Base-by-base conservation (phyloP, 2,888 invertebrate species). In the Julus scandinavius region DNA sequence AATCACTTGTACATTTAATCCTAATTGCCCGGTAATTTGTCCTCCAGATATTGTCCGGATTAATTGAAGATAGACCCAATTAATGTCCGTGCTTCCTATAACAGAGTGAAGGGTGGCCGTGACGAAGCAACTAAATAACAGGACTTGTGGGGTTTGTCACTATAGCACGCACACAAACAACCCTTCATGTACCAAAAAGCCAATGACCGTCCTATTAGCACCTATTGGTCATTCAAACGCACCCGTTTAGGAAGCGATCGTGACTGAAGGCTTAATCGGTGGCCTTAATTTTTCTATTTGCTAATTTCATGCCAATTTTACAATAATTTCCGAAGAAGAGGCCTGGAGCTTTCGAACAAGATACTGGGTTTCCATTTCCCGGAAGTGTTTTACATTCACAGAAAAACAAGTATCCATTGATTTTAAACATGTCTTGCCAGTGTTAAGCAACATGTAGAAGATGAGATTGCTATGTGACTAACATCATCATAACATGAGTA, bases 141-240 rank as follows among this genome's bases (percentile, higher is more conserved):
- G 38, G 38, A 80, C 80, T 80, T 80, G 38, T 40, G 80, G 45
- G 38, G 38, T 80, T 29, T 80, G 80, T 80, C 80, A 80, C 80
- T 80, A 45, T 5, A n/a, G n/a, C 80, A 80, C n/a, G 29, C 80
- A 38, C 13, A 15, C 38, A 80, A 11, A 72, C 17, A 72, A 72
- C 20, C 17, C 63, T 72, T 72, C 17, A 29, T 29, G 29, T 29
- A 72, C 20, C 20, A 20, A 72, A 72, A 17, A 29, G 80, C 80
- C 80, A 80, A 80, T 29, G 80, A 80, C 80, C 80, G 80, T 80
- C 38, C 80, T 38, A 80, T 80, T 80, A 80, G 13, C 80, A 80
- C 80, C 80, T 80, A 38, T 80, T 80, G 80, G 80, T 80, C 80
- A 80, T 38, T 80, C 80, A 38, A 15, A 29, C 20, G 72, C 72